Conservation (phyloP, 2,888 invertebrate genomes). For the Nebria salina region DNA sequence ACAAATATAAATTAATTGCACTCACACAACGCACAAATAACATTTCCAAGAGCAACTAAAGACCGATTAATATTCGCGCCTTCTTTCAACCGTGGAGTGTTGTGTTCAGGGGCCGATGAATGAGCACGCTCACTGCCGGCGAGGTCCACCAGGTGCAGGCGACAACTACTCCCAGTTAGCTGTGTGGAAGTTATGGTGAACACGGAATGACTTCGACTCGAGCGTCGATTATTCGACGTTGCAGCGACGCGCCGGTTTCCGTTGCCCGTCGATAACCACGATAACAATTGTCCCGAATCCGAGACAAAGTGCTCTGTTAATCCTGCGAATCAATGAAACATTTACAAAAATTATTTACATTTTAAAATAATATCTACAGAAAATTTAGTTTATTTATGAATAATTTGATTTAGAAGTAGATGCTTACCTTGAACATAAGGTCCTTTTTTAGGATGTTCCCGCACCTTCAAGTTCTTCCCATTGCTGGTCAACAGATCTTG, state of each 20-base stretch:
- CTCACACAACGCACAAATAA: constrained; percentile 80
- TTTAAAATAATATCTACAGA: background rate
- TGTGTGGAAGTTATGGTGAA: constrained; percentile 71
- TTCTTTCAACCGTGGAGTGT: constrained; percentile 67
- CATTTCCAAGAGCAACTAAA: constrained; percentile 82
- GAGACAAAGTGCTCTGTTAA: constrained; percentile 71
- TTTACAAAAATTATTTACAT: constrained; percentile 6
- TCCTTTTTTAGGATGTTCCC: constrained; percentile 81
- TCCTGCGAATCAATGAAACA: constrained; percentile 61
- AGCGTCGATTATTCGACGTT: constrained; percentile 75
- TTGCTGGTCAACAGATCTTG: constrained; percentile 70
- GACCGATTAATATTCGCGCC: constrained; percentile 82
- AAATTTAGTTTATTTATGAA: too few species aligned
- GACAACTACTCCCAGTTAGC: constrained; percentile 67
- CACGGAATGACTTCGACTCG: constrained; percentile 79
- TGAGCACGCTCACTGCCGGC: constrained; percentile 76
- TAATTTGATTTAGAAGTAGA: background rate
- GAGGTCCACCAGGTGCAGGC: constrained; percentile 71
- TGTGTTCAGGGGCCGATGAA: constrained; percentile 74
- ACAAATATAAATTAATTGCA: constrained; percentile 11
- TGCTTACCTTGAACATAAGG: constrained; percentile 81
- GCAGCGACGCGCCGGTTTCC: constrained; percentile 74
- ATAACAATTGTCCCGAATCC: constrained; percentile 67
- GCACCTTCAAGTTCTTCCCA: constrained; percentile 67
- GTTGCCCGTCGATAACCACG: constrained; percentile 70